Percentiles rank a stretch among this genome's conserved stretches.
Conservation (phyloP, 2,113 vertebrate genomes). For the Pluvialis apricaria region DNA sequence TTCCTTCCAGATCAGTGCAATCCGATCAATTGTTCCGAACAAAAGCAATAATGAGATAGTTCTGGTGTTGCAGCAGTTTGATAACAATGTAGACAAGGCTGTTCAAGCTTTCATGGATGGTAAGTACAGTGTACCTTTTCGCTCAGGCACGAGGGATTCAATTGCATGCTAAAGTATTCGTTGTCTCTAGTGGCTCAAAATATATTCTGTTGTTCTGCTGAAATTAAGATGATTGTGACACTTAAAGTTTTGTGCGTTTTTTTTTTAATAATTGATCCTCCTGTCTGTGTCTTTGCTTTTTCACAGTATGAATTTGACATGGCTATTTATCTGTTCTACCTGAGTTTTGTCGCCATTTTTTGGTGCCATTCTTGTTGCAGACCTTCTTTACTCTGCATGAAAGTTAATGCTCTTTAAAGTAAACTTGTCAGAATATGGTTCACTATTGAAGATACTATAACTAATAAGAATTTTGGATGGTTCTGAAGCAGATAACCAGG, state of each 20-base stretch:
- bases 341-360: neutral
- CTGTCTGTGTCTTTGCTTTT: neutral
- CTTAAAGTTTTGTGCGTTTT: neutral
- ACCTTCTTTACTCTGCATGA: neutral
- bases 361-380: neutral
- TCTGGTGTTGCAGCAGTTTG: conserved; percentile 80
- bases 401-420: neutral
- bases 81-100: conserved; percentile 79
- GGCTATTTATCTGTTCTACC: neutral
- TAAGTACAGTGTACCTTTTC: conserved; percentile 41
- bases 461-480: neutral
- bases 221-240: neutral
- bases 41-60: conserved; percentile 83
- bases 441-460: neutral
- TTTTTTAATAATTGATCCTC: neutral
- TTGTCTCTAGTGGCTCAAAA: neutral
- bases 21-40: conserved; percentile 77
- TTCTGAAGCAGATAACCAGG: neutral
- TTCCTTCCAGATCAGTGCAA: conserved; percentile 74
- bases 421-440: neutral
- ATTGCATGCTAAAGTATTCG: neutral
- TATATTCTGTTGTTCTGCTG: neutral
- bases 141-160: neutral
- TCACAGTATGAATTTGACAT: neutral
- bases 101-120: conserved; percentile 84